Percentiles rank a stretch among this genome's conserved stretches.
Evolutionary conservation across 2,797 vertebrate species (phyloP).

Genomic region (Tenualosa thibaudeaui): DNA sequence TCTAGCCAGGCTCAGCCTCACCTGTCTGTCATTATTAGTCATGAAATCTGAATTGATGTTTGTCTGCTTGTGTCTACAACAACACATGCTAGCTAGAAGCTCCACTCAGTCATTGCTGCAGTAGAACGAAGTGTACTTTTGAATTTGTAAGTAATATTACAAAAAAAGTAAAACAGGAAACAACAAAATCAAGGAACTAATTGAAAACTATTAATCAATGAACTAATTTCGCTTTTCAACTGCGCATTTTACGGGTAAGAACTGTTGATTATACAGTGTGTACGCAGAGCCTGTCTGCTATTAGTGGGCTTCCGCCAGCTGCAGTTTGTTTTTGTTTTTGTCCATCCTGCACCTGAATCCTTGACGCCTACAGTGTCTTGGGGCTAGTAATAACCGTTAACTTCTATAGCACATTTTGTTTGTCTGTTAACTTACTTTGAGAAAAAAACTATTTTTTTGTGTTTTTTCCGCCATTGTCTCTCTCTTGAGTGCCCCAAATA

Average conservation of each 20-base stretch:
- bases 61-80: background rate
- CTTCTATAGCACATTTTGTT: background rate
- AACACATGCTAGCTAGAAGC: background rate
- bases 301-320: background rate
- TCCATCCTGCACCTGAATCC: too few species aligned
- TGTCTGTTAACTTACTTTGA: slow-evolving; percentile 12
- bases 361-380: background rate
- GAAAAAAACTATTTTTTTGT: background rate
- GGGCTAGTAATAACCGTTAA: background rate
- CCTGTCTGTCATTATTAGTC: background rate
- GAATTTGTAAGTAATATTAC: slow-evolving; percentile 13
- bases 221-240: background rate
- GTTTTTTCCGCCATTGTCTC: slow-evolving; percentile 7
- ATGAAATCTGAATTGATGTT: background rate
- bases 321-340: background rate
- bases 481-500: slow-evolving; percentile 18
- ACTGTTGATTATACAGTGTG: background rate
- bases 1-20: background rate
- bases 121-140: background rate
- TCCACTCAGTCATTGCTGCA: background rate
- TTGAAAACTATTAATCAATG: background rate
- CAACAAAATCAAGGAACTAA: background rate
- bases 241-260: background rate
- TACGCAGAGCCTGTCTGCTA: background rate
- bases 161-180: background rate